Conservation (phyloP, 2,113 vertebrate genomes). For the Mus musculus region GRCm39 chr1:46833501-46834000, state of each 20-base stretch:
- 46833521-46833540: neutral
- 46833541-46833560: neutral
- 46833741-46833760: no score
- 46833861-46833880: no score
- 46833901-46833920: no score
- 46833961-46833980: no score
- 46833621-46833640: neutral
- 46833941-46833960: no score
- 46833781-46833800: no score
- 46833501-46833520: neutral
- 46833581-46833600: neutral
- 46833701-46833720: neutral
- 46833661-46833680: neutral
- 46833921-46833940: no score
- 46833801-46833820: no score
- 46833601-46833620: slow-evolving; percentile 23
- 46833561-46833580: neutral
- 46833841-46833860: no score
- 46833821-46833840: no score
- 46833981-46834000: neutral
- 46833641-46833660: neutral
- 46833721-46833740: neutral
- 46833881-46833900: no score
- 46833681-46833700: neutral
- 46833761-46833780: no score